These are phyloP conservation scores for Sterna hirundo DNA, from an alignment of 2,113 vertebrate species.

Conservation along the genomic window DNA sequence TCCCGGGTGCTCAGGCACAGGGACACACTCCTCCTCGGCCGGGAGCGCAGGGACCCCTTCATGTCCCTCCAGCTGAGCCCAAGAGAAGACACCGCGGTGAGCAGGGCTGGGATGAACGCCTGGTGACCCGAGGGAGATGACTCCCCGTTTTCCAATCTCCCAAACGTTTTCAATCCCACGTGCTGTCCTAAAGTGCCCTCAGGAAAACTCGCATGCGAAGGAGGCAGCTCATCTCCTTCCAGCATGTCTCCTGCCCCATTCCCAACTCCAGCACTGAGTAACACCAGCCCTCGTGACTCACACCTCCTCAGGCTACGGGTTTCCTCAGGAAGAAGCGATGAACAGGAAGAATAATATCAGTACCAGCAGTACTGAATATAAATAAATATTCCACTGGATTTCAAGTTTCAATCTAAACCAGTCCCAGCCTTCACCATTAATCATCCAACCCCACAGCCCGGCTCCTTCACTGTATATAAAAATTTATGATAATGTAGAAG, in stretches of 20 bases:
- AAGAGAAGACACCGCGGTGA: rapidly evolving
- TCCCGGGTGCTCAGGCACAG: background rate
- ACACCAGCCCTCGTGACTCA: rapidly evolving
- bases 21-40: background rate
- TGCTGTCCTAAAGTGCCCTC: background rate
- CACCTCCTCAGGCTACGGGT: background rate
- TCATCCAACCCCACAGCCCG: background rate
- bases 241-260: background rate
- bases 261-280: rapidly evolving
- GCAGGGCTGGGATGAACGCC: too few relatives aligned
- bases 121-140: background rate
- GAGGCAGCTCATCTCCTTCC: background rate
- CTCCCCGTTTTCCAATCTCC: too few relatives aligned
- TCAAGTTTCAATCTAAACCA: background rate
- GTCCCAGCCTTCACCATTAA: background rate
- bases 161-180: background rate
- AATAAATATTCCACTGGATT: background rate
- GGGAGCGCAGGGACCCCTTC: background rate
- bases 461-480: background rate
- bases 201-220: background rate
- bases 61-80: background rate
- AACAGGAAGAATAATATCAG: background rate
- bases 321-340: background rate
- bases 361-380: background rate
- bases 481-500: background rate